Evolutionary conservation across 2,113 vertebrate species (phyloP), one percentile per base, ranked within the genome.

Genomic region (Platysternon megacephalum): DNA sequence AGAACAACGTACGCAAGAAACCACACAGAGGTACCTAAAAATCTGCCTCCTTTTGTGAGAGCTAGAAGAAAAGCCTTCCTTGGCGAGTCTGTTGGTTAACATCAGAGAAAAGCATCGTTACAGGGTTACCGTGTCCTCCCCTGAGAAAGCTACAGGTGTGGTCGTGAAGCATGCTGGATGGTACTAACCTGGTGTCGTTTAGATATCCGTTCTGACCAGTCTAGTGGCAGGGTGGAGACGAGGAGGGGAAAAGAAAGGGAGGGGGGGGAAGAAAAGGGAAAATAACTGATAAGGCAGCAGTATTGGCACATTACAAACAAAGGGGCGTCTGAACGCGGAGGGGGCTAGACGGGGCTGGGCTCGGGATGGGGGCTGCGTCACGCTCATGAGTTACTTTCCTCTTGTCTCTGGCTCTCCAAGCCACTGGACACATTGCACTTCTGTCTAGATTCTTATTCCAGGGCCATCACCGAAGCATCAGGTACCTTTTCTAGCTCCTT

Each of bases 161-260:
- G 56, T 39, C 12, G 95, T 87, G 93, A 94, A 32, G 81, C 80
- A 95, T 92, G 91, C 89, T 85, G 52, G 52, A 53, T 58, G 93
- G 90, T 94, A 97, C 99, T 99, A 98, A 99, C 99, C 99, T 99
- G 99, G 99, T 99, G 97, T 99, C 99, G 21, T 98, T 98, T 98
- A 99, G 99, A 98, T 99, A 99, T 98, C 99, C 99, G 5, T 99
- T 99, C 98, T 99, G 99, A 97, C 99, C 99, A 93, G 99, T 99
- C 99, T 99, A 98, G 94, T 97, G 98, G 98, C 98, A 86, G 1
- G 0, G 87, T 51, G 49, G 86, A 61, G 74, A 29, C 74, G 42
- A 0, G 10, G 86, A 79, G 96, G 96, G 83, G 97, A 96, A 93
- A 87, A 97, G 96, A n/a, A n/a, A n/a, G n/a, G n/a, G n/a, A n/a